Percentiles rank a stretch among this genome's conserved stretches.
Conservation (phyloP, 2,797 vertebrate species). For the Phataginus tricuspis region DNA sequence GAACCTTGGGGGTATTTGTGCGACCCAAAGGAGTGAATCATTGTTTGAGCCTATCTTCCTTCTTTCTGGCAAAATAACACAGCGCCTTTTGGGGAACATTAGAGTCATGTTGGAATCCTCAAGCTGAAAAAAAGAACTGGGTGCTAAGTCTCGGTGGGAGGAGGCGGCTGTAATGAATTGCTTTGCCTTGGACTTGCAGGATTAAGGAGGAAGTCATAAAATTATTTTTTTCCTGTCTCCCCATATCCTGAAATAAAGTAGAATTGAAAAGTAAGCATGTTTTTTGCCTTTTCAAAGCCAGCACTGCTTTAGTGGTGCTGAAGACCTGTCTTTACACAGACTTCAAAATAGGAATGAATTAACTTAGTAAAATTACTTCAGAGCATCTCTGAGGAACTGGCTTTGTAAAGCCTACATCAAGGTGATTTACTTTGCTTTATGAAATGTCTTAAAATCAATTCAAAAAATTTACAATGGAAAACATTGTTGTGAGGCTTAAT, state of each 20-base stretch:
- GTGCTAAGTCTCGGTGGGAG: background rate
- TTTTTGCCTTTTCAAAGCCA: conserved; percentile 41
- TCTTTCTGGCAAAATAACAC: conserved; percentile 70
- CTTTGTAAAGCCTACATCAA: conserved; percentile 17
- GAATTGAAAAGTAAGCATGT: conserved; percentile 50
- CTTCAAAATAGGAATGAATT: conserved; percentile 48
- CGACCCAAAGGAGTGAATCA: conserved; percentile 65
- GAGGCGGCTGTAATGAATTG: conserved; percentile 46
- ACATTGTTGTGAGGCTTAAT: background rate
- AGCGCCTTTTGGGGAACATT: conserved; percentile 45
- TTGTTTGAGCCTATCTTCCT: conserved; percentile 59
- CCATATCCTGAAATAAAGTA: conserved; percentile 45
- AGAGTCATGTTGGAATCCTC: conserved; percentile 33
- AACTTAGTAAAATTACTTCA: conserved; percentile 31
- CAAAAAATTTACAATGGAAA: background rate
- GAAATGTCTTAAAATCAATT: conserved; percentile 49
- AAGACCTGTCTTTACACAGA: conserved; percentile 8
- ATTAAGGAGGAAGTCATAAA: conserved; percentile 61
- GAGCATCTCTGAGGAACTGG: background rate
- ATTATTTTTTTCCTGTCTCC: conserved; percentile 46
- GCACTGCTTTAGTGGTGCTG: background rate
- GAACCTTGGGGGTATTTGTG: conserved; percentile 51
- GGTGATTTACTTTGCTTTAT: conserved; percentile 9
- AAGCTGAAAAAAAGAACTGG: conserved; percentile 49
- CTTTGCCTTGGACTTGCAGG: conserved; percentile 29